Base-by-base conservation (phyloP, 1,140 invertebrate genomes). In the Radopholus similis region DNA sequence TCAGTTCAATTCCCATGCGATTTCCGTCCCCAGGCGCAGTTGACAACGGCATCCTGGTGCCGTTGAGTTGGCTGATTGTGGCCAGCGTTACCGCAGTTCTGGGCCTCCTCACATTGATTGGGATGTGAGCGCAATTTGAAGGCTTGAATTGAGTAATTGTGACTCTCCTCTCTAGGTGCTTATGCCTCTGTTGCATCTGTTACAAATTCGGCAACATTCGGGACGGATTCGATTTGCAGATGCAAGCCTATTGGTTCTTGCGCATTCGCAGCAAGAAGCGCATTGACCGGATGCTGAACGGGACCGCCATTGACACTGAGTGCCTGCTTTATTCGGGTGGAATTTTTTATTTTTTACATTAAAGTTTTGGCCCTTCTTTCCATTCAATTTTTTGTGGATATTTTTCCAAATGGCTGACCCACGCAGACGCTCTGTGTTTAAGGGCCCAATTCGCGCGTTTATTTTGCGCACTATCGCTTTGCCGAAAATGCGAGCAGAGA, bases 391-490 rank as follows among this genome's bases (percentile, higher is more conserved):
- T n/a, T n/a, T n/a, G n/a, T n/a, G n/a, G n/a, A n/a, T n/a, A n/a
- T n/a, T n/a, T n/a, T n/a, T n/a, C n/a, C n/a, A n/a, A n/a, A n/a
- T n/a, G n/a, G n/a, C n/a, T n/a, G n/a, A n/a, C n/a, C n/a, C n/a
- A n/a, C n/a, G n/a, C n/a, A n/a, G n/a, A n/a, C n/a, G n/a, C n/a
- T n/a, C n/a, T n/a, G n/a, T n/a, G n/a, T n/a, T n/a, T n/a, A n/a
- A 62, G 59, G 59, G 32, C 59, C 59, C 42, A 62, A 62, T 42
- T 62, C 59, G n/a, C 59, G 59, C 8, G 59, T 62, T 32, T 62
- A 62, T 47, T 62, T 62, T n/a, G 59, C 26, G 18, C 59, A 23
- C 32, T 62, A 51, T 42, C 59, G 59, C 30, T 49, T 30, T 23
- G 21, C 49, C 15, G 38, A 21, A 35, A 23, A 35, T 35, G 59